Base-by-base conservation (phyloP, 2,113 vertebrate genomes). In the Megatriorchis doriae region DNA sequence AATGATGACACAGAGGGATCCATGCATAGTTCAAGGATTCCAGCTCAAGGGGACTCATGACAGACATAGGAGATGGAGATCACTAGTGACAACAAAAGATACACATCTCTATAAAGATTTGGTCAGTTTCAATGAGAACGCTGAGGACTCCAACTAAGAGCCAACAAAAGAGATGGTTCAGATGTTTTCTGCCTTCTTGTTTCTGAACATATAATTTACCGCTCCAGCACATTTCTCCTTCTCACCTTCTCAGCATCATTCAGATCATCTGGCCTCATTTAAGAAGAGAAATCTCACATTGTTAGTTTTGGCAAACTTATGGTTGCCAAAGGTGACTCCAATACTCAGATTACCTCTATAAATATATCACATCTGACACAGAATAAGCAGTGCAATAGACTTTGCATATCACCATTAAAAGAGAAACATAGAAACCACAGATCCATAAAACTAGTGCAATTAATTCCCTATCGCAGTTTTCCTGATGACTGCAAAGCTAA, bases 101-200 rank as follows among this genome's bases (percentile, higher is more conserved):
- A 47, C 8, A 20, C 13, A 48, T 47, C 40, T 52, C 53, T 86
- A 2, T 32, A 70, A 79, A 55, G 40, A 68, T 59, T 23, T 86
- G 21, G 9, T 4, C 38, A 34, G 17, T 48, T 83, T 75, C 31
- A 65, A 0, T 83, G 20, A 61, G n/a, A 85, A 47, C 0, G 0
- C 3, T 52, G 59, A 86, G 59, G 50, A 58, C 55, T 70, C 26
- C 61, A 89, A 16, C 2, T 43, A 61, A 36, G n/a, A 87, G 42
- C 31, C 61, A 85, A 45, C 31, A 84, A 67, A 71, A 65, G 16
- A 81, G 10, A 77, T 50, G 22, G 38, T 55, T 92, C 43, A 36
- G 40, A 56, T 63, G 38, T 11, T 32, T 83, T 71, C 40, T 90
- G 66, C 47, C 36, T 86, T 71, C 38, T 90, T 3, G 3, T 55